Conservation (phyloP, 2,888 invertebrate species). For the Electrophaes corylata region DNA sequence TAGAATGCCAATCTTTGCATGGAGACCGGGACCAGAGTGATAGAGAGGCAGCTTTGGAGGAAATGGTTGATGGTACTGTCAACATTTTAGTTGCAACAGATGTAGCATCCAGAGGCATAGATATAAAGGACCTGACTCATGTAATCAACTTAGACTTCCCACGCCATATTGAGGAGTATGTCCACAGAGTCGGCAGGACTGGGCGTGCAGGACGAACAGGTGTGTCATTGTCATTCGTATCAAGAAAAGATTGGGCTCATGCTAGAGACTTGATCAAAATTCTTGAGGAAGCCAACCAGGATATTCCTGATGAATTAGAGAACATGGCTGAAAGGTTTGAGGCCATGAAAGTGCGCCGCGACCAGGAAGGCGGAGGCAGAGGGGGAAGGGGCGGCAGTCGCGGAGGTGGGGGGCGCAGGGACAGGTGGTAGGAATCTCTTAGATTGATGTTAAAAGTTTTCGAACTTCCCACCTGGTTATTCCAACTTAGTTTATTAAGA, state of each 20-base stretch:
- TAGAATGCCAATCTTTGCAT: conserved; percentile 92
- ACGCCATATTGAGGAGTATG: conserved; percentile 97
- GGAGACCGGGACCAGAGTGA: conserved; percentile 93
- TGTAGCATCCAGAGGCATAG: conserved; percentile 96
- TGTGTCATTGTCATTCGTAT: conserved; percentile 91
- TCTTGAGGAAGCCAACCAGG: conserved; percentile 93
- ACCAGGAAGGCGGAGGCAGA: conserved; percentile 76
- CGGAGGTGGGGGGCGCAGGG: conserved; percentile 55
- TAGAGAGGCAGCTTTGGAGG: conserved; percentile 92
- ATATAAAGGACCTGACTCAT: conserved; percentile 94
- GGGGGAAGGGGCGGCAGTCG: conserved; percentile 51
- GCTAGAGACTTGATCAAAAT: conserved; percentile 93
- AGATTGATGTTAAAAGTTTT: background rate
- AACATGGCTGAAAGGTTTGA: conserved; percentile 90
- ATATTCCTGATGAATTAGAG: conserved; percentile 89
- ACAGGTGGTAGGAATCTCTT: conserved; percentile 54
- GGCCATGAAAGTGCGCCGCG: conserved; percentile 86
- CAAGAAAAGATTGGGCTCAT: conserved; percentile 92
- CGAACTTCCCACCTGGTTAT: conserved; percentile 18
- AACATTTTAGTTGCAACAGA: conserved; percentile 96
- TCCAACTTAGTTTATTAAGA: conserved; percentile 6
- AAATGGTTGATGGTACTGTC: conserved; percentile 91
- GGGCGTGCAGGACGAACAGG: conserved; percentile 96
- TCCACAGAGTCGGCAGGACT: conserved; percentile 97
- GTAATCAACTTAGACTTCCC: conserved; percentile 98